Base-by-base conservation (phyloP, 2,888 invertebrate species). In the Eupithecia tripunctaria region DNA sequence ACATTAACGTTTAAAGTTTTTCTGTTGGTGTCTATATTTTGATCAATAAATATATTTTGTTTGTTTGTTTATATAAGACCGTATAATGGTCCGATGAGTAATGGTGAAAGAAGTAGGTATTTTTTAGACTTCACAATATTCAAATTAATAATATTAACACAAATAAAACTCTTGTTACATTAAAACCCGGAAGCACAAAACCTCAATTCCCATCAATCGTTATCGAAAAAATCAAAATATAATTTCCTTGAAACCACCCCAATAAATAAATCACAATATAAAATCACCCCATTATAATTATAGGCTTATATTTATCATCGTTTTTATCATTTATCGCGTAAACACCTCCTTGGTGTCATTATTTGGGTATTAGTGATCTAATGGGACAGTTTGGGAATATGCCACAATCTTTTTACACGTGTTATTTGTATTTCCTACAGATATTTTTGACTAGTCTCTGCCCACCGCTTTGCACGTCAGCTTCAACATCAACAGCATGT, bases 301-400 rank as follows among this genome's bases (percentile, higher is more conserved):
- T 66, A 63, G 32, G 4, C 36, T 63, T 63, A 63, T 63, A 36
- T 36, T n/a, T 62, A 62, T 62, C 62, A 62, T 12, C 32, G 25
- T 71, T 71, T 69, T 71, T 73, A 78, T 77, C 73, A 70, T 69
- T 71, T 74, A 73, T 77, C 75, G 68, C 74, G 68, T 77, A 77
- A 76, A 79, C 76, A 76, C 68, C 71, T 73, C 66, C 63, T 70
- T 62, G 70, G 73, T 74, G 73, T 78, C 78, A 79, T 79, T 79
- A 79, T 78, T 75, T 78, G 62, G 43, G 76, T 75, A 79, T 78
- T 78, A 79, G 75, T 73, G 73, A 75, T 71, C 68, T 73, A 75
- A 75, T 73, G 64, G 72, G 27, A 18, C 41, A 18, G 12, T 75
- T 70, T 67, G 69, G 38, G 25, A 25, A 67, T 69, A 69, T 67